Percentiles rank a stretch among this genome's conserved stretches.
These are phyloP conservation scores for Rhadinocentrus ornatus DNA, from an alignment of 2,797 vertebrate species.

Conservation along the genomic window DNA sequence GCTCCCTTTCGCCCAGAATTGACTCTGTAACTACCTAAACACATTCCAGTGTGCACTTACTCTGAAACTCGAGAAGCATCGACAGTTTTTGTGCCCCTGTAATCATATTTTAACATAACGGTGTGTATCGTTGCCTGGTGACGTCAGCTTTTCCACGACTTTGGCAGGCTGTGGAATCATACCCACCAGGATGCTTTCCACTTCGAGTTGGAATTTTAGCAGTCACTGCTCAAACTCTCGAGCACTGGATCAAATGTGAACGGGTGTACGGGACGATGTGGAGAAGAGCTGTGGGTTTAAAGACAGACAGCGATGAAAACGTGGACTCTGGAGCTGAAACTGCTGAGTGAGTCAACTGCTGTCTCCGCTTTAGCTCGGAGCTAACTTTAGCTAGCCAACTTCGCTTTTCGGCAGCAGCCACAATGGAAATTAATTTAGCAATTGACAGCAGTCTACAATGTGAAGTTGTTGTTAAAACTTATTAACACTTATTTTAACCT, in stretches of 20 bases:
- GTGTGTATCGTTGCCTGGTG: constrained; percentile 57
- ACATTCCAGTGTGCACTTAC: not conserved
- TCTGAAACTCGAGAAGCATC: not conserved
- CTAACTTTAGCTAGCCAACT: constrained; percentile 52
- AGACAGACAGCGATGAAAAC: constrained; percentile 68
- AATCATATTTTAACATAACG: constrained; percentile 9
- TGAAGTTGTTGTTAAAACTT: not conserved
- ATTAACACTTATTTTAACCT: not conserved
- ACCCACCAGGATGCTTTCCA: constrained; percentile 50
- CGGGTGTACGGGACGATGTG: constrained; percentile 54
- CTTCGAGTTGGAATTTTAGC: constrained; percentile 10
- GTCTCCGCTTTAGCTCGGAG: constrained; percentile 53
- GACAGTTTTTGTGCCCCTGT: not conserved
- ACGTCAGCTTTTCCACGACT: constrained; percentile 62
- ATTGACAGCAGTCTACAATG: not conserved
- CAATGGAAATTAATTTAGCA: constrained; percentile 21
- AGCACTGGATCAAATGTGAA: constrained; percentile 17
- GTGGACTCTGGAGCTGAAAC: constrained; percentile 79
- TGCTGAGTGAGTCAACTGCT: constrained; percentile 76
- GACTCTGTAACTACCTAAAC: not conserved
- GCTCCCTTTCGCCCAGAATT: constrained; percentile 48
- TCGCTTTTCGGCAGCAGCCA: constrained; percentile 15
- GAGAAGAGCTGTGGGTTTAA: constrained; percentile 33
- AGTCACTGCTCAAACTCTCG: not conserved
- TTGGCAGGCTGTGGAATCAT: constrained; percentile 26